These are phyloP conservation scores for Typhlomys cinereus DNA, from an alignment of 2,113 vertebrate species.

Conservation along the genomic window DNA sequence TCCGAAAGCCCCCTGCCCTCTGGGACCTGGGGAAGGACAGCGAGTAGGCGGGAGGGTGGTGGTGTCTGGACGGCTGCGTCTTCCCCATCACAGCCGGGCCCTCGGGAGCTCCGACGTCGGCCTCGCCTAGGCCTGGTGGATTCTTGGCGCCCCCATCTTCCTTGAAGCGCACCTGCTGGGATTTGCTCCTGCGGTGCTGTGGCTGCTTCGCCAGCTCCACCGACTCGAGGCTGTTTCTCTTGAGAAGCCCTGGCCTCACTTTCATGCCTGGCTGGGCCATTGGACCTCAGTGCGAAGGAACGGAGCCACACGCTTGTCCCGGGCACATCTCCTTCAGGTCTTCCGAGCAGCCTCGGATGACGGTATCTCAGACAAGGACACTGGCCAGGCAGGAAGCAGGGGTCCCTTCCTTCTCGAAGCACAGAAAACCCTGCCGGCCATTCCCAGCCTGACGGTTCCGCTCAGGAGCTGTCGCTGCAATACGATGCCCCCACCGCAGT, in stretches of 20 bases:
- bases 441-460: constrained; percentile 62
- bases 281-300: constrained; percentile 79
- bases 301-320: constrained; percentile 75
- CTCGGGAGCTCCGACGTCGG: constrained; percentile 28
- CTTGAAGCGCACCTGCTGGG: constrained; percentile 90
- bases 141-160: constrained; percentile 80
- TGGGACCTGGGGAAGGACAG: constrained; percentile 82
- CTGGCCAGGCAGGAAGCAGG: background rate
- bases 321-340: constrained; percentile 85
- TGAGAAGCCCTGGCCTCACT: constrained; percentile 85
- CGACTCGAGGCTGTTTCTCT: constrained; percentile 86
- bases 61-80: constrained; percentile 65
- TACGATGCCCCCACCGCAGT: constrained; percentile 45
- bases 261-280: constrained; percentile 85
- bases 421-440: background rate
- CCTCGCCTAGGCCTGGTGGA: constrained; percentile 48
- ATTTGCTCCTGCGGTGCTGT: constrained; percentile 87
- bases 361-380: constrained; percentile 34
- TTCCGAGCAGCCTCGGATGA: constrained; percentile 61
- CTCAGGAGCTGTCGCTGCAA: constrained; percentile 34
- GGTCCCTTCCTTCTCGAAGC: constrained; percentile 49
- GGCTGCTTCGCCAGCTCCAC: constrained; percentile 79
- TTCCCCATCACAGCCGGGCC: constrained; percentile 38
- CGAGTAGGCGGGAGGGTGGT: constrained; percentile 72
- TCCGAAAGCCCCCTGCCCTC: constrained; percentile 80